Conservation (phyloP, 2,113 vertebrate genomes). For the Solea solea region DNA sequence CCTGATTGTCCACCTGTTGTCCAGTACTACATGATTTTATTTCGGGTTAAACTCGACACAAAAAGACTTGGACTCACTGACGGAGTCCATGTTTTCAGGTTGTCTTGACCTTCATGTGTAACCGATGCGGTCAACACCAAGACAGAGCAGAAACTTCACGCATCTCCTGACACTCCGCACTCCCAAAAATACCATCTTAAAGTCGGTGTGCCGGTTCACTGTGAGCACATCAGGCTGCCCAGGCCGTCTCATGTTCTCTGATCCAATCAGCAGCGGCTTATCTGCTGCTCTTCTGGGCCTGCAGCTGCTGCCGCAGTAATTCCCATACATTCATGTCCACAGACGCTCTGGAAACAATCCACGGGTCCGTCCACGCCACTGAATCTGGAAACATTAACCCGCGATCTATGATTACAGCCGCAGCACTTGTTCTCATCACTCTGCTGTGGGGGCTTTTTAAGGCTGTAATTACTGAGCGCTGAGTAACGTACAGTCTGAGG, state of each 20-base stretch:
- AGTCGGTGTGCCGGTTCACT: slow-evolving; percentile 31
- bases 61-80: slow-evolving; percentile 1
- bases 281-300: slow-evolving; percentile 68
- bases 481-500: slow-evolving; percentile 16
- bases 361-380: slow-evolving; percentile 45
- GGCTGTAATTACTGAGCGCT: slow-evolving; percentile 32
- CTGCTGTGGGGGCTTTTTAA: slow-evolving; percentile 40
- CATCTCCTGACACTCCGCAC: slow-evolving; percentile 41
- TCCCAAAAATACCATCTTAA: slow-evolving; percentile 59
- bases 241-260: slow-evolving; percentile 72
- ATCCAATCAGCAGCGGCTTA: slow-evolving; percentile 79
- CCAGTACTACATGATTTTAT: not conserved
- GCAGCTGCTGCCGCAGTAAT: slow-evolving; percentile 78
- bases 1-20: no score
- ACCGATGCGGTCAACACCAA: slow-evolving; percentile 45
- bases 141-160: slow-evolving; percentile 57
- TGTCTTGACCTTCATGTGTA: slow-evolving; percentile 58
- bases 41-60: not conserved
- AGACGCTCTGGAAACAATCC: slow-evolving; percentile 69
- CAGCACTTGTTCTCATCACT: slow-evolving; percentile 47
- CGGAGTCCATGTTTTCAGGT: not conserved
- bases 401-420: slow-evolving; percentile 63
- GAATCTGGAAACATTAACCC: slow-evolving; percentile 63
- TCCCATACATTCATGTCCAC: slow-evolving; percentile 61
- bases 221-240: slow-evolving; percentile 44